Base-by-base conservation (phyloP, 2,888 invertebrate genomes). In the Tridacna gigas region DNA sequence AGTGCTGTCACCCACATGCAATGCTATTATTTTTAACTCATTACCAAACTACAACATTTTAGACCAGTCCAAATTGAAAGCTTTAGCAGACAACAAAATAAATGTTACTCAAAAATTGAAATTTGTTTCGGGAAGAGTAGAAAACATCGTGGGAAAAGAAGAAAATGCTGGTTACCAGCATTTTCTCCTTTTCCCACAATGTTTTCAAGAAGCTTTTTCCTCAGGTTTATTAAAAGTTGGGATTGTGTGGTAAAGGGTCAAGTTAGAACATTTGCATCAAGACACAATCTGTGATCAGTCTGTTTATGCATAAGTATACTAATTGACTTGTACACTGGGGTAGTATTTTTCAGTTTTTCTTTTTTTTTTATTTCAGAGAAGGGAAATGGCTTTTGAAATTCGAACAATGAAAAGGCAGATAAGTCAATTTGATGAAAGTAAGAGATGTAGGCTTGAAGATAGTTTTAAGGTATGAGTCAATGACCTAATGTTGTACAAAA, bases 321-420 rank as follows among this genome's bases (percentile, higher is more conserved):
- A n/a, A n/a, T n/a, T n/a, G n/a, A n/a, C n/a, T n/a, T n/a, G n/a
- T n/a, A n/a, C n/a, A n/a, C n/a, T n/a, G n/a, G n/a, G n/a, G n/a
- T n/a, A n/a, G n/a, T n/a, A n/a, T n/a, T n/a, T n/a, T n/a, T n/a
- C n/a, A n/a, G n/a, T n/a, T n/a, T n/a, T n/a, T n/a, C n/a, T n/a
- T n/a, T n/a, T n/a, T n/a, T 20, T 63, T 25, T 63, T 63, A 63
- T 63, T 63, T 20, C 25, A 63, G 63, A 63, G 63, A 63, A 63
- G 25, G 9, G 22, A 22, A 22, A 4, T 63, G 13, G 13, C 7
- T 25, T 22, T 25, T n/a, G 22, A 63, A 22, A n/a, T 4, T 25
- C 63, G n/a, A 25, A 18, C 0, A 9, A 3, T 63, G 63, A 63
- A 13, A 25, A 2, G 13, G 13, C 12, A 22, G 22, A 22, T 25